Percentiles rank a stretch among this genome's conserved stretches.
Conservation (phyloP, 2,797 vertebrate species). For the Distichodus sexfasciatus region DNA sequence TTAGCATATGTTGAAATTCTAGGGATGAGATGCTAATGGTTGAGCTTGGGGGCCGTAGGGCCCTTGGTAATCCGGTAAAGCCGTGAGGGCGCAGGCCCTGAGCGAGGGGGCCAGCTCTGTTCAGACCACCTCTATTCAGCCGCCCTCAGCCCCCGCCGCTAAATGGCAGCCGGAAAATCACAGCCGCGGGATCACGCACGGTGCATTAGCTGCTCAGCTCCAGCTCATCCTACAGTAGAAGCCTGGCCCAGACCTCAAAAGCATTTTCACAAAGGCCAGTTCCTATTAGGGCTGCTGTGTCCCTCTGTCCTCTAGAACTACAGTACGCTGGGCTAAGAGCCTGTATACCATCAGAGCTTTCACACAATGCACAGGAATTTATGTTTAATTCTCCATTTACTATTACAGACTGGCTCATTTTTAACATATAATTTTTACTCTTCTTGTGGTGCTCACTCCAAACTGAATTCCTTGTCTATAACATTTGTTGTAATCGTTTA, state of each 20-base stretch:
- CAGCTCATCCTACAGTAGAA: constrained; percentile 48
- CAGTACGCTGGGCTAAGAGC: constrained; percentile 3
- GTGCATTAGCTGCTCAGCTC: constrained; percentile 55
- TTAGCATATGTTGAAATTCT: neutral
- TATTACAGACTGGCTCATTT: neutral
- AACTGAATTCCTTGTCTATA: too few species aligned
- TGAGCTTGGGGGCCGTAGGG: constrained; percentile 36
- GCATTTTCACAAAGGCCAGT: constrained; percentile 40
- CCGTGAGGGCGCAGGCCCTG: constrained; percentile 43
- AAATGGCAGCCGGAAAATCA: constrained; percentile 76
- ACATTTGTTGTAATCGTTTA: too few species aligned
- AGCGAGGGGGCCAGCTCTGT: constrained; percentile 58
- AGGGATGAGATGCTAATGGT: constrained; percentile 28
- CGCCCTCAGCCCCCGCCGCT: constrained; percentile 55
- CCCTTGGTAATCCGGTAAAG: constrained; percentile 52
- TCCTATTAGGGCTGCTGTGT: constrained; percentile 27
- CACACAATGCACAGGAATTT: constrained; percentile 11
- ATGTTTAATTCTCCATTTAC: neutral
- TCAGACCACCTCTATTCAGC: constrained; percentile 72
- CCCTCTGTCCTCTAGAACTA: neutral
- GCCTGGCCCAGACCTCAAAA: constrained; percentile 24
- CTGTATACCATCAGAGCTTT: neutral
- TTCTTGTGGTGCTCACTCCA: too few species aligned
- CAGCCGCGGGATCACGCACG: constrained; percentile 67
- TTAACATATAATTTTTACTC: too few species aligned